Conservation (phyloP, 2,113 vertebrate species). For the Pseudolaguvia tuberculata region DNA sequence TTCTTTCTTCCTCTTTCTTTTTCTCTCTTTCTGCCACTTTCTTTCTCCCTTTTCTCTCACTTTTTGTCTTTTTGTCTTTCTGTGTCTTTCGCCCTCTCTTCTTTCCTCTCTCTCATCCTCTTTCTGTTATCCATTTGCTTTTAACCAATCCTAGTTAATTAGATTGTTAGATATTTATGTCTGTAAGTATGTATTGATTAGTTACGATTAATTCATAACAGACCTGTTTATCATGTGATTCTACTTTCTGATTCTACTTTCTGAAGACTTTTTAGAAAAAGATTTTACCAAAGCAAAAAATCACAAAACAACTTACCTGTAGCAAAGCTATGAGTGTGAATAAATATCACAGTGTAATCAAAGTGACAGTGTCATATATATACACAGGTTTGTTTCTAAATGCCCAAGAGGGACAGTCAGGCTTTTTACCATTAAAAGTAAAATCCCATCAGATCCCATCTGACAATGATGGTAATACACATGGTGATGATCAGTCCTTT, state of each 20-base stretch:
- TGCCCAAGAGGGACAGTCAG: conserved; percentile 30
- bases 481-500: conserved; percentile 40
- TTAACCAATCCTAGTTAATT: too few species aligned
- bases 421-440: conserved; percentile 16
- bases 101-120: too few species aligned
- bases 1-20: too few species aligned
- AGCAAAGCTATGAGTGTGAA: background rate
- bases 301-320: background rate
- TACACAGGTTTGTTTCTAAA: conserved; percentile 22
- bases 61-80: too few species aligned
- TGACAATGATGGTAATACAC: conserved; percentile 50
- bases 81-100: too few species aligned
- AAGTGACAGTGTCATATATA: conserved; percentile 30
- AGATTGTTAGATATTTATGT: too few species aligned
- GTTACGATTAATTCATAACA: background rate
- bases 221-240: too few species aligned
- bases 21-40: too few species aligned
- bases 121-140: too few species aligned
- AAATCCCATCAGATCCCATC: conserved; percentile 35
- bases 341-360: conserved; percentile 7
- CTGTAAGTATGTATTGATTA: too few species aligned
- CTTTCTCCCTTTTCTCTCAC: too few species aligned
- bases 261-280: background rate
- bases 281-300: conserved; percentile 9
- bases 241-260: too few species aligned